phyloP scores from a whole-genome alignment of 2,113 vertebrate species.

The Nymphicus hollandicus region DNA sequence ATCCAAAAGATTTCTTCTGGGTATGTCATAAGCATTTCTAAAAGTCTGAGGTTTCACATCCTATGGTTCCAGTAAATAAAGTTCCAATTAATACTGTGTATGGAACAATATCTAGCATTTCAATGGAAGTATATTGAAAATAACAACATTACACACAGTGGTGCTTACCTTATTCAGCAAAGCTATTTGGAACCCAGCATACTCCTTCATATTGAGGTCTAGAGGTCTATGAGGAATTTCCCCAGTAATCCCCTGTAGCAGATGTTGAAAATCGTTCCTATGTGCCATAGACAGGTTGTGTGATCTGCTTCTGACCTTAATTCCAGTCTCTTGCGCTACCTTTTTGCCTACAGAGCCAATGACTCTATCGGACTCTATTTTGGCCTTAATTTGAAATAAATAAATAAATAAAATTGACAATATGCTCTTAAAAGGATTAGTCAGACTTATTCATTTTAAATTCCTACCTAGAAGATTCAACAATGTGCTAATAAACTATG shows the following conservation, averaged over 20 bases:
- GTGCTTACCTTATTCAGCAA: conserved; percentile 88
- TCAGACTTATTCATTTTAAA: conserved; percentile 67
- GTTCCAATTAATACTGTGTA: neutral
- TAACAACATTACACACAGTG: conserved; percentile 62
- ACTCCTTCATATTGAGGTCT: conserved; percentile 94
- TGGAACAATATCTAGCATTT: conserved; percentile 40
- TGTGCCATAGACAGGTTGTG: conserved; percentile 85
- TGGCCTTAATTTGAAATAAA: conserved; percentile 84
- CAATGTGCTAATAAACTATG: conserved; percentile 43
- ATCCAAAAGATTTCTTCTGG: conserved; percentile 92
- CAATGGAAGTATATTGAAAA: conserved; percentile 58
- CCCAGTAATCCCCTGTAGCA: conserved; percentile 88
- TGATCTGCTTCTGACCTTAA: conserved; percentile 89
- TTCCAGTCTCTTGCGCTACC: conserved; percentile 81
- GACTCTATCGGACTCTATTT: conserved; percentile 94
- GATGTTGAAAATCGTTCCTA: conserved; percentile 88
- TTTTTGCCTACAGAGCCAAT: conserved; percentile 92
- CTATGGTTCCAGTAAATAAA: conserved; percentile 73
- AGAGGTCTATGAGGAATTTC: conserved; percentile 80
- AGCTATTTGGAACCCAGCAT: conserved; percentile 92
- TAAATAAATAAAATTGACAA: conserved; percentile 69
- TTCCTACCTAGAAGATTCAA: conserved; percentile 52
- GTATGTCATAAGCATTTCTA: conserved; percentile 96
- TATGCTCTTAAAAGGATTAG: conserved; percentile 64
- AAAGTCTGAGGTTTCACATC: conserved; percentile 93